Conservation (phyloP, 2,113 vertebrate genomes). For the Butorides virescens region DNA sequence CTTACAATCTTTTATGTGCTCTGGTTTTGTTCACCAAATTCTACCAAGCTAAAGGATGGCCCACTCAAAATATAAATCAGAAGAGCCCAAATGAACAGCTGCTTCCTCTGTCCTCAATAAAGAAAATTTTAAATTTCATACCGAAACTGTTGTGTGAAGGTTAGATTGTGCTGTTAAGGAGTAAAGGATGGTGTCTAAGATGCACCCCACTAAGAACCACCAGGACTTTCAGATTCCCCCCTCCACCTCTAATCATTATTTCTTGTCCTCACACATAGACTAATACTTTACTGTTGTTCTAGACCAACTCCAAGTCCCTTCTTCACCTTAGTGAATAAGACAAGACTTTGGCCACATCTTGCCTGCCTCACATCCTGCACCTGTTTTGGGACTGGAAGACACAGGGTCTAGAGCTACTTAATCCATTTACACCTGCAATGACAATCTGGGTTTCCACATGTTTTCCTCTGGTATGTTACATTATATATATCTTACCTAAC, state of each 20-base stretch:
- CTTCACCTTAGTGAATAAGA: neutral
- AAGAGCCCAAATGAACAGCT: neutral
- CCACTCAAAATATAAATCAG: neutral
- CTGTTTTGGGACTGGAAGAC: neutral
- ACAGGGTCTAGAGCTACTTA: neutral
- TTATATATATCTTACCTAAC: neutral
- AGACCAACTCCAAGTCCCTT: neutral
- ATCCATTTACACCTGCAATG: neutral
- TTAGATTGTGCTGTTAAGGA: neutral
- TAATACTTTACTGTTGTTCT: neutral
- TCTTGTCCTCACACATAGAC: neutral
- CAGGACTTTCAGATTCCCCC: neutral
- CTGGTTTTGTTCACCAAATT: slow-evolving; percentile 27
- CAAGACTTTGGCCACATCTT: neutral
- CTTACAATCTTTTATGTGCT: neutral
- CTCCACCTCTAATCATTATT: neutral
- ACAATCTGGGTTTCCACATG: neutral
- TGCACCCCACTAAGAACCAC: neutral
- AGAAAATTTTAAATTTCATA: neutral
- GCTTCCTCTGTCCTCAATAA: neutral
- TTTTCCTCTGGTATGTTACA: neutral
- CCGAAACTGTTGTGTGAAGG: neutral
- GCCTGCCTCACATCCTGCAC: neutral
- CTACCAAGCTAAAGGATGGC: slow-evolving; percentile 5
- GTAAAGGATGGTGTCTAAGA: neutral